phyloP scores from a whole-genome alignment of 2,797 vertebrate species.

The Borostomias antarcticus region DNA sequence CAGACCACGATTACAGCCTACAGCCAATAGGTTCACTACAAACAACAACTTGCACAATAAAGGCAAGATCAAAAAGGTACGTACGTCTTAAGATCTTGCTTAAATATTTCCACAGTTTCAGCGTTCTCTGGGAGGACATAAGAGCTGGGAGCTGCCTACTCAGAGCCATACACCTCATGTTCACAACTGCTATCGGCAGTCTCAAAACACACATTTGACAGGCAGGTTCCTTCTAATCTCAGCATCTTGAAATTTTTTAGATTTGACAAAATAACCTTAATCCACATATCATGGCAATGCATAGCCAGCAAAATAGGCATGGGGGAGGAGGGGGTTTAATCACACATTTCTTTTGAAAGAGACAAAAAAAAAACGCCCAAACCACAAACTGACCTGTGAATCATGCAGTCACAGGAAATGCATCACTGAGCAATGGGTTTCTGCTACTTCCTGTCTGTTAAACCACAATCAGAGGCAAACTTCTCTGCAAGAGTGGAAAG shows the following conservation, averaged over 20 bases:
- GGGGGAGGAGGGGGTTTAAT: conserved; percentile 25
- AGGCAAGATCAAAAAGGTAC: no score
- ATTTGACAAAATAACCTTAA: not conserved
- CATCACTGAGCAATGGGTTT: conserved; percentile 76
- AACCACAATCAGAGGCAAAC: conserved; percentile 79
- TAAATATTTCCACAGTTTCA: no score
- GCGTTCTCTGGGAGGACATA: no score
- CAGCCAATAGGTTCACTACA: no score
- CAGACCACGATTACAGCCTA: no score
- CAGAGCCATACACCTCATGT: no score
- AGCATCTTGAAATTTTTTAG: not conserved
- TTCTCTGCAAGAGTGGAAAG: conserved; percentile 78
- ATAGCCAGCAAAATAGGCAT: conserved; percentile 20
- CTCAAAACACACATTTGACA: not conserved
- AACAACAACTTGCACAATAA: no score
- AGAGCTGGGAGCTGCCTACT: no score
- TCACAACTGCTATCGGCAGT: not conserved
- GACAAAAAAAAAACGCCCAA: conserved; percentile 39
- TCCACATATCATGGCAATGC: not conserved
- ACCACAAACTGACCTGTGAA: conserved; percentile 80
- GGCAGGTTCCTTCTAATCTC: not conserved
- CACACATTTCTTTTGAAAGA: conserved; percentile 38
- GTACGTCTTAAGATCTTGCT: no score
- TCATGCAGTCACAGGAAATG: conserved; percentile 76
- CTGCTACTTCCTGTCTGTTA: conserved; percentile 85